Evolutionary conservation across 2,888 invertebrate genomes (phyloP), one percentile per base, ranked within the genome.

Genomic region (Dermolepida albohirtum): DNA sequence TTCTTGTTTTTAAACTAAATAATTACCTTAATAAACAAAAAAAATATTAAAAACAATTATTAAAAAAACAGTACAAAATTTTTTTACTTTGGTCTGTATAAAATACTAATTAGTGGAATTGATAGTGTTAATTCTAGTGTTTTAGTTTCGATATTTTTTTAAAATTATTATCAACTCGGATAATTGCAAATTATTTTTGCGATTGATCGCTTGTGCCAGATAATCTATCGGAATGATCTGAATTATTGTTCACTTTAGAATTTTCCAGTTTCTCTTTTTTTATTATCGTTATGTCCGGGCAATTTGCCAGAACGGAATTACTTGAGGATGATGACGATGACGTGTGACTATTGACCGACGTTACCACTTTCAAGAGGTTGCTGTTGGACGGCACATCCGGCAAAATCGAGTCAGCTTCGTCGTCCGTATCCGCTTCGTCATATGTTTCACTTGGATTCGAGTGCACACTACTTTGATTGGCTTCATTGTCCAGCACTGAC

Each of bases 271-370:
- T 85, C 75, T 88, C 87, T 72, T 87, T 86, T 76, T 88, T 88
- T 49, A 88, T 86, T 71, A 88, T 87, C 57, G 88, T 87, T 69
- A 88, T 87, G 77, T 88, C 88, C 0, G 88, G 87, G 77, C 87
- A 86, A 76, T 87, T 86, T 55, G 85, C 85, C 71, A 87, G 79
- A 14, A 85, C 77, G 76, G 82, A 74, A 52, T 64, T 70, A 40
- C 63, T 50, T n/a, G 64, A 65, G 16, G 49, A 39, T 17, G 39
- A 51, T 41, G 65, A 49, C 40, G 70, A 17, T 59, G 69, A 41
- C 8, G 55, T 34, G 66, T 66, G 59, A 17, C 44, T 29, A 29
- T 12, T 64, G 41, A 34, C 47, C 65, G 68, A 64, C n/a, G 55
- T 62, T 49, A 77, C 50, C 75, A 74, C 64, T 77, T 76, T 50